A percentile compares a stretch with the other conserved stretches of the same genome.
These are phyloP conservation scores for Ptychodera flava DNA, from an alignment of 35 echinoderm and acorn worm genomes.

Conservation along the genomic window DNA sequence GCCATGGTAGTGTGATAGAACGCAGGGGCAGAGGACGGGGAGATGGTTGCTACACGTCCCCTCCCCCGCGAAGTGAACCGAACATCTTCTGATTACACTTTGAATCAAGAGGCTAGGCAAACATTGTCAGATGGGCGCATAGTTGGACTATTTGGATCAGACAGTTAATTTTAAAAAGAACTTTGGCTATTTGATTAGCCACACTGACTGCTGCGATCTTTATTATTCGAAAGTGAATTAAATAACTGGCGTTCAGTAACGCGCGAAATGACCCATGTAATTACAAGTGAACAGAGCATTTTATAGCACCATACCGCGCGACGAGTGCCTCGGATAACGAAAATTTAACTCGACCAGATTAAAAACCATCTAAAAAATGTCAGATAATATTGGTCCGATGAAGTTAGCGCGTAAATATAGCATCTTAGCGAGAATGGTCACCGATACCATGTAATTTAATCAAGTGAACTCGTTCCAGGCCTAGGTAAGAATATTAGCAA, in stretches of 20 bases:
- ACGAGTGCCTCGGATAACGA: neutral
- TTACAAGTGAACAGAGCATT: neutral
- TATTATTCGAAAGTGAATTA: neutral
- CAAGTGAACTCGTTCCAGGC: too few species aligned
- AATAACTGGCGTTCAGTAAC: neutral
- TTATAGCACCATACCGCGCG: neutral
- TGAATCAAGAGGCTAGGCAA: neutral
- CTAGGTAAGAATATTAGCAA: too few species aligned
- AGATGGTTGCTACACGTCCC: too few species aligned
- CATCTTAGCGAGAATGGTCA: too few species aligned
- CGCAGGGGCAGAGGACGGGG: too few species aligned
- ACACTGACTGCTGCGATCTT: neutral
- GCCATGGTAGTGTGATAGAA: too few species aligned
- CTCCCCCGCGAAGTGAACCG: too few species aligned
- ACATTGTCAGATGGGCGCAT: neutral
- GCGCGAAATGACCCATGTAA: neutral
- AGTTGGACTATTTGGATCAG: neutral
- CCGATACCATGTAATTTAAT: too few species aligned
- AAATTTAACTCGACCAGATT: neutral
- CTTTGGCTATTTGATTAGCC: neutral
- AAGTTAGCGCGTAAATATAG: neutral
- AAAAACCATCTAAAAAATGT: neutral
- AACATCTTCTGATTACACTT: neutral
- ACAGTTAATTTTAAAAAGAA: neutral
- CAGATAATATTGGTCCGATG: neutral